phyloP scores from a whole-genome alignment of 2,113 vertebrate species.

The Corythornis vintsioides region DNA sequence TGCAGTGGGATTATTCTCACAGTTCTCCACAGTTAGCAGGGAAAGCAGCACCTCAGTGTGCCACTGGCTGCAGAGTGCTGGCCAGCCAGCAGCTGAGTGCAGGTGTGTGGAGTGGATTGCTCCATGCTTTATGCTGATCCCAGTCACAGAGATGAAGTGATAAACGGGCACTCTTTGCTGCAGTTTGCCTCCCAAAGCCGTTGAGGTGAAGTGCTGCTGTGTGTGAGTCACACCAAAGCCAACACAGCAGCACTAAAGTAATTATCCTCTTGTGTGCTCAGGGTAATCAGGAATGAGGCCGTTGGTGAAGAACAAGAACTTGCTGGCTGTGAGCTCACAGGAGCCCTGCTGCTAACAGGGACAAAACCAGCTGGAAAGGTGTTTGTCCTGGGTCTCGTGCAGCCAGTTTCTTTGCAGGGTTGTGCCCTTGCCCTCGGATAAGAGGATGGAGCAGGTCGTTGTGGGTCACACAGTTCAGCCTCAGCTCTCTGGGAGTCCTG shows the following conservation, averaged over 20 bases:
- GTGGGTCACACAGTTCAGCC: neutral
- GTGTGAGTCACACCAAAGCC: constrained; percentile 3
- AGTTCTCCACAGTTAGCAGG: neutral
- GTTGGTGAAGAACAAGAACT: neutral
- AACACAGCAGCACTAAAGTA: neutral
- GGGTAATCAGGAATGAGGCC: neutral
- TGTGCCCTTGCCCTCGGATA: neutral
- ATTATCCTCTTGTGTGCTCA: neutral
- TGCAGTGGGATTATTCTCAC: neutral
- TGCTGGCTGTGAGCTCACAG: neutral
- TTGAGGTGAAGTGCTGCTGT: neutral
- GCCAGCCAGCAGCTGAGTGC: neutral
- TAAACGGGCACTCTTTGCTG: neutral
- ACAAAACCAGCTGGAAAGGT: neutral
- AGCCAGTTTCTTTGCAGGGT: neutral
- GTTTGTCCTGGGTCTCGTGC: fast-evolving
- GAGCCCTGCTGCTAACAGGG: neutral
- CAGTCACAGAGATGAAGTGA: neutral
- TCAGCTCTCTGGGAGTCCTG: neutral
- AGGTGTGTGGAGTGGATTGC: neutral
- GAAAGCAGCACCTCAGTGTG: neutral
- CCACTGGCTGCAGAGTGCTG: neutral
- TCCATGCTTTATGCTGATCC: neutral
- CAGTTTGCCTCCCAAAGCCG: neutral
- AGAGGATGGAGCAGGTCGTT: neutral